These are phyloP conservation scores for Prinia subflava DNA, from an alignment of 2,113 vertebrate genomes.

Conservation along the genomic window DNA sequence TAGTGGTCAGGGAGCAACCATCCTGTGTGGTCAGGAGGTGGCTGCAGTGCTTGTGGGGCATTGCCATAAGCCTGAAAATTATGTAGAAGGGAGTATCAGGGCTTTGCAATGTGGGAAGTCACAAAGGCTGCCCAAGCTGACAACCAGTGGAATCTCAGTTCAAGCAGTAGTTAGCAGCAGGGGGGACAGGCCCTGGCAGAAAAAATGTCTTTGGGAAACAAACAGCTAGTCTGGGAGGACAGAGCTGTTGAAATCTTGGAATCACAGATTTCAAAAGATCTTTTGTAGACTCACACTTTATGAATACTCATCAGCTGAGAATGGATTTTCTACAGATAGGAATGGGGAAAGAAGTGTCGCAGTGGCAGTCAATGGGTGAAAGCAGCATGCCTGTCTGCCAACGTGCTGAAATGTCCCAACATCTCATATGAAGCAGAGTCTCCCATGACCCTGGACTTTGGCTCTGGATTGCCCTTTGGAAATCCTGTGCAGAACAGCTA, in stretches of 20 bases:
- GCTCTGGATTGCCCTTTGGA: background rate
- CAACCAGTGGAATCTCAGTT: rapidly evolving
- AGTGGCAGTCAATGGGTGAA: background rate
- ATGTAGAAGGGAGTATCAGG: background rate
- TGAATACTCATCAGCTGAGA: background rate
- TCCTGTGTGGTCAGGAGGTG: background rate
- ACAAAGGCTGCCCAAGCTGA: background rate
- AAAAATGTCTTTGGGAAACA: background rate
- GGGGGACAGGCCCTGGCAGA: background rate
- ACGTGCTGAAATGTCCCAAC: background rate
- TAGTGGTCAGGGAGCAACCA: background rate
- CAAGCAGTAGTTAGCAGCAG: background rate
- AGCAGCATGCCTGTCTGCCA: background rate
- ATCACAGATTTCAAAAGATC: background rate
- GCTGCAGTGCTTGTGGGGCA: rapidly evolving
- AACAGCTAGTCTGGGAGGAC: background rate
- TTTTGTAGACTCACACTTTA: background rate
- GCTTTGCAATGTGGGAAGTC: background rate
- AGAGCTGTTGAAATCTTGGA: background rate
- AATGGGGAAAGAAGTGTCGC: background rate
- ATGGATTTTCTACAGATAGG: background rate
- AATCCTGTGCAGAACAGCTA: background rate
- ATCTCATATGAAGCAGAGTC: background rate
- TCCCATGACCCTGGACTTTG: background rate
- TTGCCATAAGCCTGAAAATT: background rate